A percentile compares a stretch with the other conserved stretches of the same genome.
These are phyloP conservation scores for Coilia nasus DNA, from an alignment of 2,797 vertebrate genomes.

Conservation along the genomic window DNA sequence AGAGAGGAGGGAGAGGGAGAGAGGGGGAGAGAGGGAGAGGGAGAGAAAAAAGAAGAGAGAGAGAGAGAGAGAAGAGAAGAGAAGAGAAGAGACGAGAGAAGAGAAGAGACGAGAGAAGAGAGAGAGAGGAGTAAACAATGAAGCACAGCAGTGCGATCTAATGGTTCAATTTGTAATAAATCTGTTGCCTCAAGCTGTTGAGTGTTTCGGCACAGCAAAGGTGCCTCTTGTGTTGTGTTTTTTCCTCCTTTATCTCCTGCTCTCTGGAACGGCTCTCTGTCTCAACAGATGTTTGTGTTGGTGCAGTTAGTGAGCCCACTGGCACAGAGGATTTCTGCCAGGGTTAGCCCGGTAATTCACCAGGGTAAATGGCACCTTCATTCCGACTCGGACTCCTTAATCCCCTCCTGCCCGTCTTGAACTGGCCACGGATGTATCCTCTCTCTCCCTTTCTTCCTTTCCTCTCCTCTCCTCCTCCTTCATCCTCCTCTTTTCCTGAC, in stretches of 20 bases:
- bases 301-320: constrained; percentile 65
- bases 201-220: constrained; percentile 76
- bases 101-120: not conserved
- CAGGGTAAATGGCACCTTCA: constrained; percentile 50
- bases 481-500: not conserved
- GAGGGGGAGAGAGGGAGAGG: constrained; percentile 35
- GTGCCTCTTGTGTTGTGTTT: constrained; percentile 62
- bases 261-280: constrained; percentile 74
- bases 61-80: not conserved
- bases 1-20: not conserved
- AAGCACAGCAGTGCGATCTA: constrained; percentile 78
- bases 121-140: constrained; percentile 67
- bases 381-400: constrained; percentile 26
- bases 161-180: constrained; percentile 88
- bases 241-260: constrained; percentile 20
- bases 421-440: constrained; percentile 12
- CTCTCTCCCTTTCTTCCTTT: constrained; percentile 34
- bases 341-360: constrained; percentile 55
- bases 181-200: constrained; percentile 83
- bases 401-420: not conserved
- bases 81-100: constrained; percentile 6
- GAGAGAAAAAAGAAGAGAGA: constrained; percentile 44
- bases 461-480: not conserved
- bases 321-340: constrained; percentile 39
- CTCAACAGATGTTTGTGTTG: constrained; percentile 69